Evolutionary conservation across 2,797 vertebrate species (phyloP).

Genomic region (Hafferia zeledoni): DNA sequence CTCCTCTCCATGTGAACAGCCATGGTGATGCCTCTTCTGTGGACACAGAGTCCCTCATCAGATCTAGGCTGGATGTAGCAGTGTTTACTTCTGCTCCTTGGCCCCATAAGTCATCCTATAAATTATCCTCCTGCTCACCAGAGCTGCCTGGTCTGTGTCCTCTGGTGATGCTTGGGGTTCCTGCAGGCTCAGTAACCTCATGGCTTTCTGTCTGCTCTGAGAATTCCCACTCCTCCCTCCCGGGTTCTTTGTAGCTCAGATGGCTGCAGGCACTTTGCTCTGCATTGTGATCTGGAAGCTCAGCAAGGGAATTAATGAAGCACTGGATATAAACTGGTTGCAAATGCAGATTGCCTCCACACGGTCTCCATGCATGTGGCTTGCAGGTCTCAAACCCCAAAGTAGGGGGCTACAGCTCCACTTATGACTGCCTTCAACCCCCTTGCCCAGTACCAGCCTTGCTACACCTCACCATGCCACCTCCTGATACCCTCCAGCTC

Average conservation of each 20-base stretch:
- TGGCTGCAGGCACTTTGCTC: neutral
- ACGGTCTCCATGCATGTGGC: neutral
- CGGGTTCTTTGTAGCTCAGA: neutral
- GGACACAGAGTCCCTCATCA: fast-evolving
- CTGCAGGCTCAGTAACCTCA: neutral
- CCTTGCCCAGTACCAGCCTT: neutral
- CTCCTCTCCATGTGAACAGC: fast-evolving
- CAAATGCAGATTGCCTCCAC: neutral
- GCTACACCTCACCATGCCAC: neutral
- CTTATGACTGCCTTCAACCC: fast-evolving
- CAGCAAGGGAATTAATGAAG: neutral
- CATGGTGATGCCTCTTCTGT: neutral
- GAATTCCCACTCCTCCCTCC: neutral
- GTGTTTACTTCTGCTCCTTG: neutral
- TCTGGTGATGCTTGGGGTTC: neutral
- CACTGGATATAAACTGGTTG: neutral
- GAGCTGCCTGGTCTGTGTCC: neutral
- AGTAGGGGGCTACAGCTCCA: neutral
- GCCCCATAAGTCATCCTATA: neutral
- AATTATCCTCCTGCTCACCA: neutral
- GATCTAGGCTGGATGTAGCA: neutral
- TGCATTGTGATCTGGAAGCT: neutral
- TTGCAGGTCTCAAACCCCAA: neutral
- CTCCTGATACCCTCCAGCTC: neutral
- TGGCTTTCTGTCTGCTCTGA: fast-evolving